Base-by-base conservation (phyloP, 2,113 vertebrate species). In the Nothocercus julius region DNA sequence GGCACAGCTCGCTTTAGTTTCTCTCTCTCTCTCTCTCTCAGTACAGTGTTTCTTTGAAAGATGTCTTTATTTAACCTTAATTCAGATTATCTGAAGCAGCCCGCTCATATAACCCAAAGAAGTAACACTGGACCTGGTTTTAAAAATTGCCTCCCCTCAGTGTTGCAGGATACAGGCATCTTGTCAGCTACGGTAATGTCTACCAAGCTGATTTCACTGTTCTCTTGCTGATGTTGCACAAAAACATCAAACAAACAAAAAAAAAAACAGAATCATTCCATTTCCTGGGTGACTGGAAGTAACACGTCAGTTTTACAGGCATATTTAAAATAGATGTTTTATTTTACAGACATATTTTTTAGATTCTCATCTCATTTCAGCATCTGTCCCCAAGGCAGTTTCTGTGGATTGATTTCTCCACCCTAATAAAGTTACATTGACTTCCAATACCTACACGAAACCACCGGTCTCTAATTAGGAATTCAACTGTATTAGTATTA, bases 401-500 rank as follows among this genome's bases (percentile, higher is more conserved):
- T 92, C 63, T 17, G 40, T 30, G 28, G 66, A 76, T 36, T 53
- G 40, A 90, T 49, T 79, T 72, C 49, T 63, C 53, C 40, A 9
- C n/a, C 8, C 34, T 36, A 73, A 72, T 49, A 91, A 89, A 86
- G 53, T 64, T 83, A 64, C n/a, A 40, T 30, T 0, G 3, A 32
- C 53, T 92, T 92, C 85, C 72, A 90, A 83, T 82, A 82, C 81
- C n/a, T 82, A 73, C 83, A 83, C 1, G 0, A 92, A 96, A 86
- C 78, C 63, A 13, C 81, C 38, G 58, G 74, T 74, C 78, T 89
- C 81, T 84, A 90, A 92, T 93, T 74, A 96, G 54, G 62, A 95
- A 96, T 93, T 85, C 88, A 90, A 70, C 53, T 75, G 80, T 92
- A 89, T 88, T 82, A 87, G 66, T 84, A 95, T 94, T 89, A 85